Evolutionary conservation across 2,888 invertebrate species (phyloP), one percentile per base, ranked within the genome.

Genomic region (Dolichomitus sp.): DNA sequence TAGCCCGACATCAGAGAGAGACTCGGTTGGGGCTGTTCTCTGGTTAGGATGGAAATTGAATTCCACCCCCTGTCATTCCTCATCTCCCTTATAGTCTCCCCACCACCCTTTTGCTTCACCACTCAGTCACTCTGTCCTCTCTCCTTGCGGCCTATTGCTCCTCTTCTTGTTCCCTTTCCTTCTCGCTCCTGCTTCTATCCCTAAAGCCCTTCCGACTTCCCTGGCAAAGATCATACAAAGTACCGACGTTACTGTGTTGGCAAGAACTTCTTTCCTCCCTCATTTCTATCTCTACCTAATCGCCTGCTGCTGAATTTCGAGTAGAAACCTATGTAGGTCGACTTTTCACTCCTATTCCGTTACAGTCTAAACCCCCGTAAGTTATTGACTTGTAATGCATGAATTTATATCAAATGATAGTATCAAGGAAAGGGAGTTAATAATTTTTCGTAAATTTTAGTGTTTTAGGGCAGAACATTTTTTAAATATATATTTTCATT

Each of bases 21-120:
- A 81, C 82, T 81, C 84, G 83, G 81, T 84, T 75, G 83, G 83
- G 83, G 85, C 83, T 84, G 84, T 82, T 89, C 87, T 87, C 86
- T 88, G 88, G 89, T 88, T 88, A 86, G 86, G 87, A 90, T 90
- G 89, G 89, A 89, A 90, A 90, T 90, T 89, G 88, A 90, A 90
- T 90, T 90, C 89, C 87, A 86, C 88, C 87, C 87, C 86, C 81
- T 84, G 85, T 84, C 83, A 86, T 86, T 86, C 86, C 87, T 82
- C 84, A 87, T 86, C 86, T 87, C 85, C 86, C 85, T 86, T 83
- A 57, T 74, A 73, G 54, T 63, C 80, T 80, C 85, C 85, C 79
- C 61, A 19, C 61, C 40, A 61, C 84, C 81, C 85, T 82, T 85
- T 83, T 48, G 52, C 73, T 68, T 84, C 85, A 82, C 84, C 85